Base-by-base conservation (phyloP, 2,113 vertebrate species). In the Phylloscopus trochiloides region DNA sequence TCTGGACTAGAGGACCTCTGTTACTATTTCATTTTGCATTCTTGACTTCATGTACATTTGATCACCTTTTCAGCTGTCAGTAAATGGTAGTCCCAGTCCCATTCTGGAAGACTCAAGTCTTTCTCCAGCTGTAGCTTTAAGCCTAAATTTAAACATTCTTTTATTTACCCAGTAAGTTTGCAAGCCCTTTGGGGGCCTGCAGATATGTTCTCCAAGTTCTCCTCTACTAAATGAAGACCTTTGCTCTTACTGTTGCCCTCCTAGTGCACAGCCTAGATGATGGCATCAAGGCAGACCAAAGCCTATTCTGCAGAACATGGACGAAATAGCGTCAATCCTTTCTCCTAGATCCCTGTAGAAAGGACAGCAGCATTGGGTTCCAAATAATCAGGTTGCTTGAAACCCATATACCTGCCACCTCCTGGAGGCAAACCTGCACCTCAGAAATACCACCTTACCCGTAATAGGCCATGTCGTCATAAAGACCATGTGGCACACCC, bases 401-500 rank as follows among this genome's bases (percentile, higher is more conserved):
- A 93, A 38, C 50, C 16, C 18, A 57, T 18, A 29, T 10, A 24
- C 5, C 8, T 45, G 22, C 29, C 28, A 40, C 38, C 8, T 75
- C 17, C 57, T 51, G 14, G 52, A 93, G 32, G 8, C 48, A 47
- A 57, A 36, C 4, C 14, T 6, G 5, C 25, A 9, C 9, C 54
- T 62, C 26, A 38, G 32, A 82, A 83, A 50, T 20, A 17, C 2
- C 7, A 36, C 12, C n/a, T 48, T 29, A 52, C 5, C 32, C 19
- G 29, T 42, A 16, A 7, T 10, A 54, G 9, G 24, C 8, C 7
- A 3, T 9, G 9, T 28, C 8, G 5, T 48, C 59, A 14, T 20
- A 24, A 62, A 54, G 38, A 67, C 2, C 2, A 22, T 0, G 0
- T 4, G 10, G 14, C 11, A 31, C 16, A 82, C 24, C 4, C 43